These are phyloP conservation scores for Pachliopta kotzebuea DNA, from an alignment of 2,888 invertebrate species.

Conservation along the genomic window DNA sequence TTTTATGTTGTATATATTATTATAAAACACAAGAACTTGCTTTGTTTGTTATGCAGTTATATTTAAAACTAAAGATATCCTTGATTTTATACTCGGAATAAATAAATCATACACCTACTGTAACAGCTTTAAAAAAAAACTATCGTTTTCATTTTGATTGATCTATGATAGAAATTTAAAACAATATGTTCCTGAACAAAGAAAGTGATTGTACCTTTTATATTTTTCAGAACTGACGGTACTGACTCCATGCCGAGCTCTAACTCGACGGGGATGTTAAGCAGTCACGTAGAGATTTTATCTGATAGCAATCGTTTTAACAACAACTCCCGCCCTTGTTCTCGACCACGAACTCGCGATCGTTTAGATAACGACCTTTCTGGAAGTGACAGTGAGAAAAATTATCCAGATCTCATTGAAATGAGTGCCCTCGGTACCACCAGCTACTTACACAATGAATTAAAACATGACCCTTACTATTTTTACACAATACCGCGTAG, in stretches of 20 bases:
- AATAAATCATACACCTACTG: background rate
- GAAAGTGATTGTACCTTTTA: conserved; percentile 9
- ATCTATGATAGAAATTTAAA: background rate
- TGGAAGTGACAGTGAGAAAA: conserved; percentile 75
- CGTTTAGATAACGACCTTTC: conserved; percentile 74
- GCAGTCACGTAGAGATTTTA: conserved; percentile 61
- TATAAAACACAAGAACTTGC: too few relatives aligned
- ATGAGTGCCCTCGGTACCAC: conserved; percentile 70
- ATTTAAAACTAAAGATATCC: too few relatives aligned
- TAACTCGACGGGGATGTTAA: conserved; percentile 71
- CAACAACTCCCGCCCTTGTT: conserved; percentile 63
- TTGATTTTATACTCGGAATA: too few relatives aligned
- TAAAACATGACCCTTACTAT: conserved; percentile 69
- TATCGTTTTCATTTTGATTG: background rate
- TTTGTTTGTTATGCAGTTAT: too few relatives aligned
- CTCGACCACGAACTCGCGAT: conserved; percentile 61
- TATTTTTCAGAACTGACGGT: conserved; percentile 59
- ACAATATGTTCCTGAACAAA: background rate
- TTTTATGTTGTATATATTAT: too few relatives aligned
- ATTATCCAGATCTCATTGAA: conserved; percentile 80
- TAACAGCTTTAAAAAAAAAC: background rate
- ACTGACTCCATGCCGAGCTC: conserved; percentile 80
- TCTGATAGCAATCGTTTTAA: conserved; percentile 65
- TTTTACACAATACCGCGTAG: conserved; percentile 85
- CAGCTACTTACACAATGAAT: conserved; percentile 62